A percentile compares a stretch with the other conserved stretches of the same genome.
Conservation (phyloP, 2,113 vertebrate species). For the Athene cunicularia region DNA sequence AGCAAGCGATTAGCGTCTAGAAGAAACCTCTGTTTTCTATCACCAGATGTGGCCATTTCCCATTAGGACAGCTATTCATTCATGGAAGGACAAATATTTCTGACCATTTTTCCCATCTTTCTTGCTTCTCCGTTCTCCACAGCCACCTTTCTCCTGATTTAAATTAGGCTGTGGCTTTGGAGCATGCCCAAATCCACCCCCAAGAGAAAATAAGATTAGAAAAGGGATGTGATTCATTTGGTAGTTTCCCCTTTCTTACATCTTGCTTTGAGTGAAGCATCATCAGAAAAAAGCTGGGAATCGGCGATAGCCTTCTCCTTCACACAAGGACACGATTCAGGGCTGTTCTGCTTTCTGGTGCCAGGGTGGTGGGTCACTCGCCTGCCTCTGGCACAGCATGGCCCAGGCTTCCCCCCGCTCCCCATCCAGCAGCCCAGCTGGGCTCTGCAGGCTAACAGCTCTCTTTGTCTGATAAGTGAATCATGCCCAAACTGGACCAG, state of each 20-base stretch:
- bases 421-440: neutral
- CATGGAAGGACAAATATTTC: slow-evolving; percentile 45
- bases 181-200: slow-evolving; percentile 48
- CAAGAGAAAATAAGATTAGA: slow-evolving; percentile 63
- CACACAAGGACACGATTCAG: neutral
- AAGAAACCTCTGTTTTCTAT: slow-evolving; percentile 52
- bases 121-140: neutral
- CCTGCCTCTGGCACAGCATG: neutral
- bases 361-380: fast-evolving
- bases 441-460: neutral
- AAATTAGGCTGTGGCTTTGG: slow-evolving; percentile 66
- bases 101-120: slow-evolving; percentile 15
- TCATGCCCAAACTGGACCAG: neutral
- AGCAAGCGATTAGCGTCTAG: slow-evolving; percentile 7
- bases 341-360: neutral
- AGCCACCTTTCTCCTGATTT: slow-evolving; percentile 62
- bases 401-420: neutral
- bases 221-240: slow-evolving; percentile 69
- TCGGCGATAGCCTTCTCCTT: neutral
- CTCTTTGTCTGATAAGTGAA: neutral
- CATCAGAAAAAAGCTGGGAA: neutral
- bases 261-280: neutral
- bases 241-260: slow-evolving; percentile 25
- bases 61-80: slow-evolving; percentile 14
- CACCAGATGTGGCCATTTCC: slow-evolving; percentile 5